phyloP scores from a whole-genome alignment of 2,888 invertebrate genomes.

The Notodonta dromedarius region DNA sequence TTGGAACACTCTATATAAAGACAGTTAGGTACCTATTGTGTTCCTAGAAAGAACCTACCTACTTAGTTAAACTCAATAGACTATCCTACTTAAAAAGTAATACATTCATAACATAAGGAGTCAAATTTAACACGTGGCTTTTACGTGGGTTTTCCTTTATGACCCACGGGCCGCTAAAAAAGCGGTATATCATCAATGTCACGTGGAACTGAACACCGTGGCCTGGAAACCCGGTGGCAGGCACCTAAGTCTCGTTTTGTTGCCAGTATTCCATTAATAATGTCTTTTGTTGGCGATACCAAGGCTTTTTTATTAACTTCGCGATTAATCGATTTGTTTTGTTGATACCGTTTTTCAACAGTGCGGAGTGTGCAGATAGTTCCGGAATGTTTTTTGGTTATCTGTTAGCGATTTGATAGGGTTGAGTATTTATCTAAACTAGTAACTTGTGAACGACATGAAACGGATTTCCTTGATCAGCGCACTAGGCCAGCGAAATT shows the following conservation, averaged over 20 bases:
- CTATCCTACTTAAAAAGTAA: too few relatives aligned
- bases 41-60: too few relatives aligned
- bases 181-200: slow-evolving; percentile 26
- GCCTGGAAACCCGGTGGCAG: slow-evolving; percentile 65
- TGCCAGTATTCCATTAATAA: slow-evolving; percentile 54
- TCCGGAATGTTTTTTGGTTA: slow-evolving; percentile 4
- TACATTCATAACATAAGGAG: background rate
- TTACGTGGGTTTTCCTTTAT: background rate
- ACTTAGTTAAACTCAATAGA: too few relatives aligned
- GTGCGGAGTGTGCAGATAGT: background rate
- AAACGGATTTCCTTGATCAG: background rate
- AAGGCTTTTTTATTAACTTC: slow-evolving; percentile 30
- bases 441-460: background rate
- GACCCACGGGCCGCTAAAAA: slow-evolving; percentile 9
- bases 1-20: too few relatives aligned
- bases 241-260: slow-evolving; percentile 55
- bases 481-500: too few relatives aligned
- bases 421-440: slow-evolving; percentile 6
- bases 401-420: slow-evolving; percentile 1
- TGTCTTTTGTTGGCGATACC: slow-evolving; percentile 39
- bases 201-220: slow-evolving; percentile 54
- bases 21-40: too few relatives aligned
- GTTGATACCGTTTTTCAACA: slow-evolving; percentile 18
- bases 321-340: slow-evolving; percentile 38
- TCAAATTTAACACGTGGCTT: background rate